Evolutionary conservation across 2,113 vertebrate species (phyloP), one percentile per base, ranked within the genome.

Genomic region (Toxotes jaculatrix): DNA sequence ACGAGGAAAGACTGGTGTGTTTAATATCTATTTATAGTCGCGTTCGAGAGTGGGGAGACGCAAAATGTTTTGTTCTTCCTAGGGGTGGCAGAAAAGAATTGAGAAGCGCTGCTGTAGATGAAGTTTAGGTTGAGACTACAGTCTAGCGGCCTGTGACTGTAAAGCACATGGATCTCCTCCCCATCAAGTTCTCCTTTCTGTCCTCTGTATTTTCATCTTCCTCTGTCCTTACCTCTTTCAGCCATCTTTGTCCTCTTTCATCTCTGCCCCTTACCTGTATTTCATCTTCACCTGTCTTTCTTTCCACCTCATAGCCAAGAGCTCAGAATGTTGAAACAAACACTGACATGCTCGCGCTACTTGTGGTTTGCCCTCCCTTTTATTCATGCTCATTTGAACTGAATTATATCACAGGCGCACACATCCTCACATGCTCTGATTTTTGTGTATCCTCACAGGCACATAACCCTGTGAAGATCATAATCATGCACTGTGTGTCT

Each of bases 261-360:
- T 27, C 27, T 27, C 27, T 27, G 27, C 27, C 27, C 27, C 27
- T 27, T 27, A 27, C 27, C 27, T 27, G 27, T 27, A 27, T 27
- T 27, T 27, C 27, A 9, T 69, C 60, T 61, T 70, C 27, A 34
- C 65, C 45, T 78, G 66, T 43, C 40, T 83, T 38, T 67, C 32
- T 73, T 69, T 87, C 53, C 73, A 47, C 64, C 55, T 79, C 49
- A 31, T 36, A 74, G 36, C 45, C 4, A 23, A 38, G 68, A 45
- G 84, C 82, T 61, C 65, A 76, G 47, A 56, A 67, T 21, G 23
- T 74, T 69, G 66, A 83, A 76, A 66, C 63, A 78, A 82, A 62
- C 78, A 13, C 51, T 77, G 36, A 55, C 63, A 13, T 10, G 40
- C 43, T 4, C 14, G 7, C 32, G 3, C 67, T 40, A 6, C 38